Percentiles rank a stretch among this genome's conserved stretches.
Conservation (phyloP, 2,888 invertebrate species). For the Neria commutata region DNA sequence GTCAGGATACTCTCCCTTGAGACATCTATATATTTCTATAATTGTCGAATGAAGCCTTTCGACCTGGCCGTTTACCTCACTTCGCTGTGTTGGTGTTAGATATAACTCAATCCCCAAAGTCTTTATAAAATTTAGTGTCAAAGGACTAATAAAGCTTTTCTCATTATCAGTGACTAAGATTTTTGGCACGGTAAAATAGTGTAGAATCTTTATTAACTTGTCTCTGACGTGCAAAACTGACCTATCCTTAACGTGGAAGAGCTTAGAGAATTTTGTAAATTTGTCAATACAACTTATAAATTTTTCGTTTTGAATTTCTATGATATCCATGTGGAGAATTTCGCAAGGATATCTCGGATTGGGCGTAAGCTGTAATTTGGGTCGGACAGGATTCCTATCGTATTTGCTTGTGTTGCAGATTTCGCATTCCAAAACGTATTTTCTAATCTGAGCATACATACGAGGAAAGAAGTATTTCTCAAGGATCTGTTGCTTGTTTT, state of each 20-base stretch:
- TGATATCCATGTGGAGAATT: too few relatives aligned
- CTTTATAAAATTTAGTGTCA: slow-evolving; percentile 11
- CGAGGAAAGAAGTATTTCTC: slow-evolving; percentile 21
- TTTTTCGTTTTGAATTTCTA: too few relatives aligned
- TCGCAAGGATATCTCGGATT: slow-evolving; percentile 13
- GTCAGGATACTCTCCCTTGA: background rate
- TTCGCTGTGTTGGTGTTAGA: slow-evolving; percentile 6
- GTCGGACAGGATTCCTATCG: slow-evolving; percentile 14
- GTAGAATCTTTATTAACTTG: too few relatives aligned
- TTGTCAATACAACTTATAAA: slow-evolving; percentile 1
- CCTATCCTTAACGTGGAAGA: background rate
- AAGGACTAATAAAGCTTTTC: background rate
- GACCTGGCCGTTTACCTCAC: slow-evolving; percentile 11
- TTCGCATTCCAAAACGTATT: slow-evolving; percentile 5
- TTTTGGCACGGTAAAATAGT: background rate
- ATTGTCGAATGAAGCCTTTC: slow-evolving; percentile 9
- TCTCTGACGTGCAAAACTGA: background rate
- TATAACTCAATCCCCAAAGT: slow-evolving; percentile 6
- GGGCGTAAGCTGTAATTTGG: slow-evolving; percentile 12
- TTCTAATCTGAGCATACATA: slow-evolving; percentile 18
- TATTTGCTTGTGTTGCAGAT: slow-evolving; percentile 12
- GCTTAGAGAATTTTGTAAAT: background rate
- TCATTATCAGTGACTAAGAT: background rate
- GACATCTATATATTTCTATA: slow-evolving; percentile 5
- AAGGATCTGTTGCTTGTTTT: slow-evolving; percentile 22